phyloP scores from a whole-genome alignment of 1,140 invertebrate species.

The Triops cancriformis region DNA sequence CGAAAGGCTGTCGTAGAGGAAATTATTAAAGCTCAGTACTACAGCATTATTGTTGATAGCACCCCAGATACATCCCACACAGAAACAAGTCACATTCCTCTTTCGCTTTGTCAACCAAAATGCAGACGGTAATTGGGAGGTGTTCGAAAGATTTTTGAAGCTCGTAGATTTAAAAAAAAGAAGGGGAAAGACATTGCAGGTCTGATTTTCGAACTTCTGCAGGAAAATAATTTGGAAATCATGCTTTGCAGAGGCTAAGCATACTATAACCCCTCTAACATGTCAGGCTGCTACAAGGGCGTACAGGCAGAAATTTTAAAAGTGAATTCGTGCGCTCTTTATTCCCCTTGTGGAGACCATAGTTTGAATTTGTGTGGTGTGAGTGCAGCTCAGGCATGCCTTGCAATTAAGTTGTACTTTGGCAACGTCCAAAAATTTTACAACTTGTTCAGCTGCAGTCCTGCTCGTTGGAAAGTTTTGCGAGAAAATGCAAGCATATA shows the following conservation, averaged over 20 bases:
- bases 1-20: slow-evolving; percentile 17
- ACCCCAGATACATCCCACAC: too few species aligned
- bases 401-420: slow-evolving; percentile 27
- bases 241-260: too few species aligned
- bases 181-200: too few species aligned
- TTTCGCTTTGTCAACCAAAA: slow-evolving; percentile 15
- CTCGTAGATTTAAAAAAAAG: too few species aligned
- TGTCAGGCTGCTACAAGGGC: too few species aligned
- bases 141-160: too few species aligned
- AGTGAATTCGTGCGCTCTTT: too few species aligned
- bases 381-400: slow-evolving; percentile 28
- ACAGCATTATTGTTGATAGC: not conserved
- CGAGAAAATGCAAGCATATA: slow-evolving; percentile 3
- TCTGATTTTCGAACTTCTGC: too few species aligned
- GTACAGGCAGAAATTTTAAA: too few species aligned
- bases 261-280: too few species aligned
- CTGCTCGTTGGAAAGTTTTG: too few species aligned
- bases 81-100: not conserved
- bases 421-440: slow-evolving; percentile 27
- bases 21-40: slow-evolving; percentile 15
- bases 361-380: slow-evolving; percentile 28
- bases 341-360: slow-evolving; percentile 22
- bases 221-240: too few species aligned
- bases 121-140: slow-evolving; percentile 14
- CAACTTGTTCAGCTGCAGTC: slow-evolving; percentile 24